phyloP scores from a whole-genome alignment of 2,797 vertebrate species.

The Tiaroga cobitis region DNA sequence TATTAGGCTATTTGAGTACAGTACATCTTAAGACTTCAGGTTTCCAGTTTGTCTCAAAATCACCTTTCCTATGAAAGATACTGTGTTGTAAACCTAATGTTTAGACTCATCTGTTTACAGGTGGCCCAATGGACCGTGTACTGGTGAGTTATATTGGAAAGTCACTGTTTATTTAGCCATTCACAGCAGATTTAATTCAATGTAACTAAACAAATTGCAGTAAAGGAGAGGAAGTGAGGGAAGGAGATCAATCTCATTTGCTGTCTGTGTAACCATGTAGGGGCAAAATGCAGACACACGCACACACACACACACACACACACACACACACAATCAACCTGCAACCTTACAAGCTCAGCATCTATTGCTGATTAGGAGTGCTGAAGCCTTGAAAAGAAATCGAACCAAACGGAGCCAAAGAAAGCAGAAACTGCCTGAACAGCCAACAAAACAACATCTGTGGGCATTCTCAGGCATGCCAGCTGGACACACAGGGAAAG shows the following conservation, averaged over 20 bases:
- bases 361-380: constrained; percentile 51
- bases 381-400: constrained; percentile 40
- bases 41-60: constrained; percentile 2
- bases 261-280: constrained; percentile 28
- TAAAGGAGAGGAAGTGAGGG: constrained; percentile 68
- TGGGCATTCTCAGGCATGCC: constrained; percentile 48
- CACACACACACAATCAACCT: constrained; percentile 50
- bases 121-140: constrained; percentile 61
- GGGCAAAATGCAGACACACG: constrained; percentile 24
- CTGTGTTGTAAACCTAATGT: not conserved
- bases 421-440: constrained; percentile 36
- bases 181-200: constrained; percentile 71
- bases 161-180: constrained; percentile 73
- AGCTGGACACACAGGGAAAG: constrained; percentile 35
- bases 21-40: not conserved
- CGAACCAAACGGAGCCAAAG: constrained; percentile 44
- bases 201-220: constrained; percentile 73
- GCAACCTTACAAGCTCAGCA: constrained; percentile 50
- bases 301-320: constrained; percentile 37
- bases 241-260: constrained; percentile 70
- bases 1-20: constrained; percentile 33
- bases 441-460: constrained; percentile 53
- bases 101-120: constrained; percentile 27
- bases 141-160: constrained; percentile 71
- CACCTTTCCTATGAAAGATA: not conserved